Conservation (phyloP, 2,888 invertebrate species). For the Agrotis ipsilon region DNA sequence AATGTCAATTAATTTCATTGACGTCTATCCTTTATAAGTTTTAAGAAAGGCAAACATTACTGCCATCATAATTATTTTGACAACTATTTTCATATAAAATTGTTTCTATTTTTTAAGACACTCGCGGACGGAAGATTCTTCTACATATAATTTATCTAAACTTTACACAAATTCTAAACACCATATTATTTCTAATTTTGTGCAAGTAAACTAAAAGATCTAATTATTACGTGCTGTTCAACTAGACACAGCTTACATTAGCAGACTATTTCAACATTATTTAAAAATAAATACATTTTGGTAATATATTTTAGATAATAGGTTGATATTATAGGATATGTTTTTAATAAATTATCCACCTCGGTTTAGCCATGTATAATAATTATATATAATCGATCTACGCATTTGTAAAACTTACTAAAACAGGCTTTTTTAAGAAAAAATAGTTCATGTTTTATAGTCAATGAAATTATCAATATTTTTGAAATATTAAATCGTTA, state of each 20-base stretch:
- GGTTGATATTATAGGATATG: neutral
- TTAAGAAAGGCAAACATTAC: conserved; percentile 5
- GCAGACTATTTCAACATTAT: neutral
- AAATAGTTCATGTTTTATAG: neutral
- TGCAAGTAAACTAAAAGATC: conserved; percentile 42
- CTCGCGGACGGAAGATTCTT: conserved; percentile 76
- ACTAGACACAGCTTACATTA: conserved; percentile 7
- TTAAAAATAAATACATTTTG: neutral
- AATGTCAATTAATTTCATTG: neutral
- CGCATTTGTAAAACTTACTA: neutral
- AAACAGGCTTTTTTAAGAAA: neutral
- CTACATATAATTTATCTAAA: conserved; percentile 52
- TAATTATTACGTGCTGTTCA: conserved; percentile 14
- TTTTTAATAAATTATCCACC: neutral
- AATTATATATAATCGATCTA: neutral
- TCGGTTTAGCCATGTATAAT: neutral
- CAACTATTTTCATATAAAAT: conserved; percentile 15
- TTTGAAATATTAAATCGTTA: neutral
- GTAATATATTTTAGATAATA: neutral
- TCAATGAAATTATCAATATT: neutral
- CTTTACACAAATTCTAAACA: conserved; percentile 46
- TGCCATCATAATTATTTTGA: neutral
- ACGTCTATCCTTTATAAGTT: conserved; percentile 2
- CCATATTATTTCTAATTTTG: conserved; percentile 43
- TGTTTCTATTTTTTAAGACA: conserved; percentile 57